Evolutionary conservation across 2,113 vertebrate species (phyloP).

Genomic region (Pterocles gutturalis): DNA sequence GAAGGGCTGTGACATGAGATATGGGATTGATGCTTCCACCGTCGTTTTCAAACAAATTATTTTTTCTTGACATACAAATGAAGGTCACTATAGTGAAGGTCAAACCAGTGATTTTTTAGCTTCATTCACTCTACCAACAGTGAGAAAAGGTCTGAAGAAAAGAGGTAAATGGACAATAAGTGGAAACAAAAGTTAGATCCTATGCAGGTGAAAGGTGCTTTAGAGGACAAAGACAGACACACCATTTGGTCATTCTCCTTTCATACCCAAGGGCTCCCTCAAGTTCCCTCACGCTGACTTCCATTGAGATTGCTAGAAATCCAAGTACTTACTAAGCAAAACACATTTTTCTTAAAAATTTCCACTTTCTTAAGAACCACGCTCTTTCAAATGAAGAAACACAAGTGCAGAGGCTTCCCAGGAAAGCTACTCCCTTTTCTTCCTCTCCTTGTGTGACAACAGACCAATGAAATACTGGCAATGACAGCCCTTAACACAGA

Average conservation of each 20-base stretch:
- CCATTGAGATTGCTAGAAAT: not conserved
- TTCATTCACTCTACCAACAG: not conserved
- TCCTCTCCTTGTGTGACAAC: not conserved
- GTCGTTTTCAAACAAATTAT: not conserved
- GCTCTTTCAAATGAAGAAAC: not conserved
- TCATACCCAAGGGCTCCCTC: not conserved
- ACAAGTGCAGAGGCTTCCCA: not conserved
- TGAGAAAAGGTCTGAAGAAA: not conserved
- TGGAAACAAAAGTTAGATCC: not conserved
- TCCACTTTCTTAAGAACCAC: not conserved
- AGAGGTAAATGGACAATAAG: not conserved
- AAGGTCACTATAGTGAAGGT: not conserved
- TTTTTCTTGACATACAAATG: not conserved
- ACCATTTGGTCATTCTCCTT: not conserved
- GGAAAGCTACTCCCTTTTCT: not conserved
- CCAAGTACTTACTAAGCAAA: not conserved
- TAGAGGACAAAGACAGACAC: fast-evolving
- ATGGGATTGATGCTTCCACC: not conserved
- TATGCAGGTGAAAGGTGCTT: not conserved
- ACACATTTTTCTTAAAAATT: not conserved
- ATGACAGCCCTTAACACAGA: not conserved
- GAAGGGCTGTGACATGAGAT: not conserved
- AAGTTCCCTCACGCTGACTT: not conserved
- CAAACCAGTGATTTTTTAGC: not conserved
- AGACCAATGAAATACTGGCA: not conserved